Evolutionary conservation across 1,140 invertebrate genomes (phyloP), one percentile per base, ranked within the genome.

Genomic region (Steinernema khuongi): DNA sequence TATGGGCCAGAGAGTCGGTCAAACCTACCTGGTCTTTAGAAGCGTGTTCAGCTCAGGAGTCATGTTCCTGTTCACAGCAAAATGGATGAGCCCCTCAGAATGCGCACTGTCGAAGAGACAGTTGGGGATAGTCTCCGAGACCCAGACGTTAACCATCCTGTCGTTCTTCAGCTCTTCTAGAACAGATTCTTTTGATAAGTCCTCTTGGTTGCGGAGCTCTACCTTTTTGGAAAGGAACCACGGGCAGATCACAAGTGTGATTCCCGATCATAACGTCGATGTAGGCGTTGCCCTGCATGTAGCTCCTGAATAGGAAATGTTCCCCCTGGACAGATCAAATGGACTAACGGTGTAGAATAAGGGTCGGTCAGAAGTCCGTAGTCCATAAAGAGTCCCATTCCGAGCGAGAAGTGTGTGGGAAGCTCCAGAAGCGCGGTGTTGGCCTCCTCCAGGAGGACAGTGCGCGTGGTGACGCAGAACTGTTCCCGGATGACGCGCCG

Each of bases 401-500:
- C 74, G 68, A 84, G 68, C 19, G 70, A 31, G 11, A 85, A 67
- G 32, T 73, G 72, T 17, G 29, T 78, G 14, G 83, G 83, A 18
- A 84, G 68, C 1, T 73, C 68, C 26, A 73, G 60, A 19, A 84
- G 72, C 28, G 80, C 77, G 26, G 74, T 43, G 72, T 84, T 84
- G 31, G 80, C 78, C 68, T 84, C 73, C 17, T 67, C 66, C 11
- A 84, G 19, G 11, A 84, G 68, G n/a, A 75, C 72, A 11, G 70
- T 74, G 26, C 73, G 31, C 28, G 78, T 72, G 18, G 74, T 32
- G 28, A 33, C 36, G 70, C 82, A 83, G 18, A 85, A 79, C 80
- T 82, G 82, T 30, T 79, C 36, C 71, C 85, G 79, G 31, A 84
- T 80, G 2, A 69, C 71, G 33, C 77, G 17, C 44, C 78, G 78